phyloP scores from a whole-genome alignment of 2,888 invertebrate species.

The Dione vanillae region DNA sequence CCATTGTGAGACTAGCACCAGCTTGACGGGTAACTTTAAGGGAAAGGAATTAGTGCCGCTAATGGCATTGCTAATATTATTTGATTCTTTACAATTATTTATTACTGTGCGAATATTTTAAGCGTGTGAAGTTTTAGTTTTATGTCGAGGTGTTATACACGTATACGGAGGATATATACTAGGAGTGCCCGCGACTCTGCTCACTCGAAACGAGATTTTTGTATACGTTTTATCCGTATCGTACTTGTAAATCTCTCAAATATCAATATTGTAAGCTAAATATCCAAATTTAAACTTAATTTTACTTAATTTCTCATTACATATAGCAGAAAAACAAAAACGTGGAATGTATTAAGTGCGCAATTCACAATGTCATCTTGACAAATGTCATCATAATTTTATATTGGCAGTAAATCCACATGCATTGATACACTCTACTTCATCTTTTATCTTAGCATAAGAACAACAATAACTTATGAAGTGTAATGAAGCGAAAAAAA shows the following conservation, averaged over 20 bases:
- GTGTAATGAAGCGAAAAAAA: neutral
- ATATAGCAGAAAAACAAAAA: too few species aligned
- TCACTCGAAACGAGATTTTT: too few species aligned
- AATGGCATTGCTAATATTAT: conserved; percentile 9
- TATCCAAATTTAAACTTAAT: too few species aligned
- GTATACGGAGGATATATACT: too few species aligned
- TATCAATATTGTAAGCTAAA: too few species aligned
- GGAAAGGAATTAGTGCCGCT: neutral
- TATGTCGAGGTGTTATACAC: neutral
- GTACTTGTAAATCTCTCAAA: too few species aligned
- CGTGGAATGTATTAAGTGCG: too few species aligned
- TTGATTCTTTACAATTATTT: neutral
- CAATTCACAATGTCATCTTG: too few species aligned
- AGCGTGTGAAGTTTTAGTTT: neutral
- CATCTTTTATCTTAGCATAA: conserved; percentile 1
- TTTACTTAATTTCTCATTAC: too few species aligned
- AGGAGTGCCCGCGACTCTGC: too few species aligned
- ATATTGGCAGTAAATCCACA: neutral
- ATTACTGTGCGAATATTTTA: conserved; percentile 18
- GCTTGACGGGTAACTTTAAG: conserved; percentile 4
- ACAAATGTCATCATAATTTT: neutral
- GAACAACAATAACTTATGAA: neutral
- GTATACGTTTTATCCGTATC: too few species aligned
- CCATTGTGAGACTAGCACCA: conserved; percentile 4
- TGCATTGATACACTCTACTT: neutral